These are phyloP conservation scores for Zonitis immaculata DNA, from an alignment of 2,888 invertebrate species.

Conservation along the genomic window DNA sequence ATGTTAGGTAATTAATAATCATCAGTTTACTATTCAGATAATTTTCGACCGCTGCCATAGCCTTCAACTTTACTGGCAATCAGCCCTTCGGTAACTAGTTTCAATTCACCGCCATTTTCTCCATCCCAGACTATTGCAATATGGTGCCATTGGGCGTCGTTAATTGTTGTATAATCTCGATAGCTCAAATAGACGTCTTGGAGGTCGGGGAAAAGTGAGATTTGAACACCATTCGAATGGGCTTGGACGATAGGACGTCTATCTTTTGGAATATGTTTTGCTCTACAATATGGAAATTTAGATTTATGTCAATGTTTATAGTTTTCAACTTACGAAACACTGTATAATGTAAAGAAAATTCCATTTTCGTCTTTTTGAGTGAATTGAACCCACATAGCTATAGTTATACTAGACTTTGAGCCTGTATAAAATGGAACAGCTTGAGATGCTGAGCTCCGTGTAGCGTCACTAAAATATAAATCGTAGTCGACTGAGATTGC, in stretches of 20 bases:
- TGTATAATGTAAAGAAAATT: conserved; percentile 89
- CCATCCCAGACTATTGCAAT: conserved; percentile 94
- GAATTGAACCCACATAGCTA: conserved; percentile 96
- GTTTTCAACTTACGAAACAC: conserved; percentile 63
- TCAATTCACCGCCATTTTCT: conserved; percentile 75
- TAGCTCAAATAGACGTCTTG: conserved; percentile 88
- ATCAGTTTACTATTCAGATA: conserved; percentile 70
- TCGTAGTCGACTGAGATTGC: conserved; percentile 99
- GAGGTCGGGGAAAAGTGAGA: conserved; percentile 81
- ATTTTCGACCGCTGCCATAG: conserved; percentile 74
- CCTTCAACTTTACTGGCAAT: conserved; percentile 90
- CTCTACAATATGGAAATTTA: conserved; percentile 51
- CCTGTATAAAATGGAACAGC: conserved; percentile 85
- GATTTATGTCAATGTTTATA: background rate
- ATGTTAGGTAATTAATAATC: background rate
- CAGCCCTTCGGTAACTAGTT: conserved; percentile 91
- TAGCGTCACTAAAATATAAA: conserved; percentile 87
- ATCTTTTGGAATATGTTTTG: conserved; percentile 71
- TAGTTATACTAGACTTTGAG: conserved; percentile 72
- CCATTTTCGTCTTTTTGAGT: conserved; percentile 88
- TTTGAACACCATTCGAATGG: conserved; percentile 88
- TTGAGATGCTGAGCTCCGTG: conserved; percentile 87
- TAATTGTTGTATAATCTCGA: conserved; percentile 86
- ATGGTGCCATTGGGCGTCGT: conserved; percentile 97
- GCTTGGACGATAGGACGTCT: conserved; percentile 83